phyloP scores from a whole-genome alignment of 2,113 vertebrate species.

The Chaenogobius annularis region DNA sequence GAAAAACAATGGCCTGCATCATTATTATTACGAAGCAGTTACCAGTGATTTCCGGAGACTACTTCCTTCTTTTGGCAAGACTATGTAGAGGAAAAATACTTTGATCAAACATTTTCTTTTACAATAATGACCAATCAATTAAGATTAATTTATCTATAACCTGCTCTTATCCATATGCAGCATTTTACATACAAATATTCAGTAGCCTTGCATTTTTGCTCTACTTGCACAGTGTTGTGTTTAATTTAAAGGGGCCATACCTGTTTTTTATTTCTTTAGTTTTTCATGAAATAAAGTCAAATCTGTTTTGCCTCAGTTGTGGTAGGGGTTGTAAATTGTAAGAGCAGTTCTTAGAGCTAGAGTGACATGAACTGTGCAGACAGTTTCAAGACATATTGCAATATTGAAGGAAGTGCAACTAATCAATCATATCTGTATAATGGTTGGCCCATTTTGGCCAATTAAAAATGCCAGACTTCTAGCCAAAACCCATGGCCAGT shows the following conservation, averaged over 20 bases:
- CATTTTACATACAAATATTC: no score
- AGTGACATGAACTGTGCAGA: no score
- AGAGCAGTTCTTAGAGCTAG: no score
- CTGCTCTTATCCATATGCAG: no score
- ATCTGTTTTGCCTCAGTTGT: no score
- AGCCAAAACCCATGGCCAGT: slow-evolving; percentile 9
- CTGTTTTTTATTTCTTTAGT: no score
- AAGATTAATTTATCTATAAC: neutral
- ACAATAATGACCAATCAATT: neutral
- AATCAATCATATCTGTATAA: slow-evolving; percentile 3
- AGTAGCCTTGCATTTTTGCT: no score
- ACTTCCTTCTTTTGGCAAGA: slow-evolving; percentile 36
- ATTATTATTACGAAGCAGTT: slow-evolving; percentile 28
- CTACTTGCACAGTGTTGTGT: no score
- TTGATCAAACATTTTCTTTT: neutral
- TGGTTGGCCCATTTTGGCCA: neutral
- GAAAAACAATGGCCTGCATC: slow-evolving; percentile 40
- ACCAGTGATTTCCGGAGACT: slow-evolving; percentile 15
- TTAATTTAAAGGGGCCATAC: no score
- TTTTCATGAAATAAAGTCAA: no score
- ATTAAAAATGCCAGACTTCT: neutral
- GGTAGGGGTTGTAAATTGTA: no score
- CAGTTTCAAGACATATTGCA: neutral
- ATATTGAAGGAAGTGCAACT: neutral
- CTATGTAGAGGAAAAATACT: slow-evolving; percentile 14